Base-by-base conservation (phyloP, 2,888 invertebrate species). In the Eilema caniola region DNA sequence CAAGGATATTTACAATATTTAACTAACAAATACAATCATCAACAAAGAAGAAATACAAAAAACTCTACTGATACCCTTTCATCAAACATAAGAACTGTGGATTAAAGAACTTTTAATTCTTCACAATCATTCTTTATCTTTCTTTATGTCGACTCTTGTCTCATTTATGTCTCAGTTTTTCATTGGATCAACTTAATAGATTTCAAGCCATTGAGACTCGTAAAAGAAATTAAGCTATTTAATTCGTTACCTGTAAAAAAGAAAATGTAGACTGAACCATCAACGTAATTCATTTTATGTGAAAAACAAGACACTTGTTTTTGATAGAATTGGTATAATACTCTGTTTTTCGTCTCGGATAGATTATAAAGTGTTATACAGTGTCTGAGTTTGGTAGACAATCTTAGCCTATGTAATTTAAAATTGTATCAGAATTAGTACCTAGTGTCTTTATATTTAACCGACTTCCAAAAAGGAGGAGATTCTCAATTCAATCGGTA, bases 161-260 rank as follows among this genome's bases (percentile, higher is more conserved):
- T 41, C 65, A 66, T 77, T 37, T 69, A 69, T 31, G 20, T 47
- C 56, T 60, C n/a, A n/a, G 41, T 41, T 72, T 71, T 47, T 16
- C 62, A 53, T 70, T 16, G 60, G 73, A 33, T 59, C 74, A 79
- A 81, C 73, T 78, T 80, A 83, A 82, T 80, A 75, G 68, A 80
- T 76, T 81, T 73, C 79, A 69, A 73, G 69, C 76, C 76, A 81
- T 77, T 80, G 75, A 75, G 70, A 73, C 24, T 67, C 70, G 67
- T 14, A 41, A 85, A 79, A 80, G 77, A 82, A 81, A 16, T 82
- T 82, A 85, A 80, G 71, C 72, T 63, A 69, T 74, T 78, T 81
- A 86, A 41, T 41, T 16, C 1, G 85, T 86, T 85, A 84, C 79
- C 74, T 72, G 69, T 57, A 70, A 69, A 60, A n/a, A 73, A 75